Percentiles rank a stretch among this genome's conserved stretches.
Evolutionary conservation across 2,888 invertebrate genomes (phyloP).

Genomic region (Drosophila anomalipes): DNA sequence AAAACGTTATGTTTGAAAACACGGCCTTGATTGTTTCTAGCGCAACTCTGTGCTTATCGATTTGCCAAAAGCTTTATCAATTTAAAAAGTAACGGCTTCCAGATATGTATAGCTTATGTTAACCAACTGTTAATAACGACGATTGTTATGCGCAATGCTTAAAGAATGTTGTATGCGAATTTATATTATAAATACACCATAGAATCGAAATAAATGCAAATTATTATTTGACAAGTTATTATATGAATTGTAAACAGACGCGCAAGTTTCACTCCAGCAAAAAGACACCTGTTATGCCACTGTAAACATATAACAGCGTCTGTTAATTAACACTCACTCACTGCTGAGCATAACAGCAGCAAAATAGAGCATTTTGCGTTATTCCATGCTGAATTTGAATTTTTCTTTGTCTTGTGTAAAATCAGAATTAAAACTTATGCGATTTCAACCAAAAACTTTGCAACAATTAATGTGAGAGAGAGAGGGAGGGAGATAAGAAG

Average conservation of each 20-base stretch:
- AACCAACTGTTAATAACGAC: neutral
- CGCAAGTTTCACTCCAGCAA: neutral
- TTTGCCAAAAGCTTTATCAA: too few species aligned
- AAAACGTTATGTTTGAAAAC: neutral
- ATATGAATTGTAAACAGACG: neutral
- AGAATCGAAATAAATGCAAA: neutral
- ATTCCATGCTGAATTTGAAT: constrained; percentile 50
- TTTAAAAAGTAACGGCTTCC: neutral
- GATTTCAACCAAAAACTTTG: constrained; percentile 4
- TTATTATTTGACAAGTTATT: neutral
- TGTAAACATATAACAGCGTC: neutral
- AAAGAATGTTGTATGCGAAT: neutral
- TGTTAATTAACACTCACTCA: constrained; percentile 8
- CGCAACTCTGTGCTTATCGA: neutral
- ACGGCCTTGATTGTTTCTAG: neutral
- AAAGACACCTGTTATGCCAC: neutral
- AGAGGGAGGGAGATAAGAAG: neutral
- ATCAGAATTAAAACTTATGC: constrained; percentile 4
- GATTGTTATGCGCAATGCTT: neutral
- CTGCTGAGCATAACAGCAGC: constrained; percentile 34
- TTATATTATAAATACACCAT: neutral
- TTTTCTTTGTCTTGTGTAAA: constrained; percentile 9
- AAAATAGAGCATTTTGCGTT: constrained; percentile 57
- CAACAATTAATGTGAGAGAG: neutral
- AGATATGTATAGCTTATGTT: neutral